These are phyloP conservation scores for Scolopax mira DNA, from an alignment of 2,113 vertebrate species.

Conservation along the genomic window DNA sequence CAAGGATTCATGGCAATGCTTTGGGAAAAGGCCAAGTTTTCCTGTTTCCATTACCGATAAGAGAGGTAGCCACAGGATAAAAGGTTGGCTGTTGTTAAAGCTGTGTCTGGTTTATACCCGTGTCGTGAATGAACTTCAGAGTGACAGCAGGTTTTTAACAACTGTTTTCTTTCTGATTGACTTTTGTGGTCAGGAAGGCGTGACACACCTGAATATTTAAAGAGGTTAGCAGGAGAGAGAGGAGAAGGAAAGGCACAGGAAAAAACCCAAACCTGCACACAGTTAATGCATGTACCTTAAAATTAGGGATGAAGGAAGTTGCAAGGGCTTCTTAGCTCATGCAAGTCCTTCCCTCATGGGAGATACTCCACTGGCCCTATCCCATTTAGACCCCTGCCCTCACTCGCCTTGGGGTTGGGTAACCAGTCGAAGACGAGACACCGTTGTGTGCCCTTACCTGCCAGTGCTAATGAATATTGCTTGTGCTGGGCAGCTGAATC, in stretches of 20 bases:
- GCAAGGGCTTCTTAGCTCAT: not conserved
- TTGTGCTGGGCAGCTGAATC: not conserved
- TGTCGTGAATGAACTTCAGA: not conserved
- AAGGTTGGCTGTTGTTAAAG: not conserved
- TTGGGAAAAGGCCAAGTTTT: not conserved
- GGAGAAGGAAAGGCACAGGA: too few relatives aligned
- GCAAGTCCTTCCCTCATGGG: not conserved
- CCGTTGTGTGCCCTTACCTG: not conserved
- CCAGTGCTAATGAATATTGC: not conserved
- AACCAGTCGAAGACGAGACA: not conserved
- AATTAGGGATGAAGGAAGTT: not conserved
- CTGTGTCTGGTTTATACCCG: not conserved
- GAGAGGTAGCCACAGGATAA: not conserved
- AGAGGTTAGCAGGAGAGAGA: not conserved
- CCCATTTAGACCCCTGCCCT: not conserved
- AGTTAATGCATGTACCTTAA: not conserved
- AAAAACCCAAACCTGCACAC: not conserved
- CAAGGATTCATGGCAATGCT: not conserved
- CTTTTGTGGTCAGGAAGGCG: not conserved
- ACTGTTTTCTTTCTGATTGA: not conserved
- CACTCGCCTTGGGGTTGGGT: not conserved
- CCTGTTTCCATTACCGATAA: not conserved
- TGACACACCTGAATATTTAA: not conserved
- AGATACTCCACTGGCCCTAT: not conserved
- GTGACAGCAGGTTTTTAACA: not conserved